Conservation (phyloP, 2,888 invertebrate species). For the Macrosiphum euphorbiae region DNA sequence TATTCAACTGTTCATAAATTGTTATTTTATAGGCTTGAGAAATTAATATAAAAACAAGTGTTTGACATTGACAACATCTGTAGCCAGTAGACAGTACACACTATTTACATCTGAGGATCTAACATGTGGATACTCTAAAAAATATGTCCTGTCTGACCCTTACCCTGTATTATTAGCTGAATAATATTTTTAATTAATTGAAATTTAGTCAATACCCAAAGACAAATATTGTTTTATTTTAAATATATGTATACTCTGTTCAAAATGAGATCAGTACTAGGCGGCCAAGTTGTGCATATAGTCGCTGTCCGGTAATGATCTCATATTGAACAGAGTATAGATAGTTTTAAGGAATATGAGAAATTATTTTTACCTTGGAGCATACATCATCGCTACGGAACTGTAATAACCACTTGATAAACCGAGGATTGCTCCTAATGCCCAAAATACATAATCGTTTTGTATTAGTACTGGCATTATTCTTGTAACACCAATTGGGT, state of each 20-base stretch:
- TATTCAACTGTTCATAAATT: background rate
- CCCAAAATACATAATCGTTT: conserved; percentile 87
- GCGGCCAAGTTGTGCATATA: too few species aligned
- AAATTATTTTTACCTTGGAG: conserved; percentile 78
- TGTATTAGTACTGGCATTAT: conserved; percentile 81
- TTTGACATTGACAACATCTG: too few species aligned
- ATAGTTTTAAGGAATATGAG: conserved; percentile 16
- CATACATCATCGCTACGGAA: conserved; percentile 93
- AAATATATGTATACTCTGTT: background rate
- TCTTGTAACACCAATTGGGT: conserved; percentile 74
- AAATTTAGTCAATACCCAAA: too few species aligned
- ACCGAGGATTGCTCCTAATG: conserved; percentile 81
- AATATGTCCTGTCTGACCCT: background rate
- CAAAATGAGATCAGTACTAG: too few species aligned
- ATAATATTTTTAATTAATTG: background rate
- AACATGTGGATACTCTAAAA: too few species aligned
- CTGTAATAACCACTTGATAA: conserved; percentile 93
- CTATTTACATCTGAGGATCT: too few species aligned
- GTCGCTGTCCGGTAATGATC: too few species aligned
- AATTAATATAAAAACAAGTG: too few species aligned
- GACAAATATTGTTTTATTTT: background rate
- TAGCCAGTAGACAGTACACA: too few species aligned
- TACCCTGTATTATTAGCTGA: background rate
- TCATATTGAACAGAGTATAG: too few species aligned
- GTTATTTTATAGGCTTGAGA: background rate